phyloP scores from a whole-genome alignment of 2,797 vertebrate species.

The Dallia pectoralis region DNA sequence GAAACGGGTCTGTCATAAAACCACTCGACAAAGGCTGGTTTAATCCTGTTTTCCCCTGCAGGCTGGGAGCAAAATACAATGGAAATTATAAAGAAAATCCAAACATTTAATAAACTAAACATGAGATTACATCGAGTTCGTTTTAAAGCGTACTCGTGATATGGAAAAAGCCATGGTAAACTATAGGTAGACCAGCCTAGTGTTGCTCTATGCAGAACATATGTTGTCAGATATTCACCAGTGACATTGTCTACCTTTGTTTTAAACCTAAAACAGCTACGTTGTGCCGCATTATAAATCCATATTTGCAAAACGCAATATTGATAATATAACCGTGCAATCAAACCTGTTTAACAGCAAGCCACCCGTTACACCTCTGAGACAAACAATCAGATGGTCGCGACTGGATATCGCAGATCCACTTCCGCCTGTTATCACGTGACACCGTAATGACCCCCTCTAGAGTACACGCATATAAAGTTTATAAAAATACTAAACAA shows the following conservation, averaged over 20 bases:
- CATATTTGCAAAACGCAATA: not conserved
- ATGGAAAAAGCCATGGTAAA: not conserved
- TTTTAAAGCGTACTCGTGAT: not conserved
- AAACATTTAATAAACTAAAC: not conserved
- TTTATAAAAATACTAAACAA: too few species aligned
- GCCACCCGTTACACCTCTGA: slow-evolving; percentile 42
- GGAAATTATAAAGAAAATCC: not conserved
- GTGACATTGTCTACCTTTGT: not conserved
- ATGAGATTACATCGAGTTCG: not conserved
- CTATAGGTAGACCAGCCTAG: not conserved
- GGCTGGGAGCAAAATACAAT: not conserved
- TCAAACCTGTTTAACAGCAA: slow-evolving; percentile 39
- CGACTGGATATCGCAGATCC: not conserved
- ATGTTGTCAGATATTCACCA: slow-evolving; percentile 15
- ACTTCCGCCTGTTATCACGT: slow-evolving; percentile 42
- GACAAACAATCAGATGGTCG: not conserved
- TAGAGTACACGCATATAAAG: slow-evolving; percentile 11
- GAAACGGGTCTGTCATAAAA: not conserved
- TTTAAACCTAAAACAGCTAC: too few species aligned
- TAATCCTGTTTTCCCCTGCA: slow-evolving; percentile 4
- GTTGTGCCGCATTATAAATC: not conserved
- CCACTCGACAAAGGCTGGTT: slow-evolving; percentile 9
- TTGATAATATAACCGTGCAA: not conserved
- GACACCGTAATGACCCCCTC: slow-evolving; percentile 30
- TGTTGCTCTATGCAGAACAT: not conserved